Base-by-base conservation (phyloP, 2,888 invertebrate genomes). In the Coelopa pilipes region DNA sequence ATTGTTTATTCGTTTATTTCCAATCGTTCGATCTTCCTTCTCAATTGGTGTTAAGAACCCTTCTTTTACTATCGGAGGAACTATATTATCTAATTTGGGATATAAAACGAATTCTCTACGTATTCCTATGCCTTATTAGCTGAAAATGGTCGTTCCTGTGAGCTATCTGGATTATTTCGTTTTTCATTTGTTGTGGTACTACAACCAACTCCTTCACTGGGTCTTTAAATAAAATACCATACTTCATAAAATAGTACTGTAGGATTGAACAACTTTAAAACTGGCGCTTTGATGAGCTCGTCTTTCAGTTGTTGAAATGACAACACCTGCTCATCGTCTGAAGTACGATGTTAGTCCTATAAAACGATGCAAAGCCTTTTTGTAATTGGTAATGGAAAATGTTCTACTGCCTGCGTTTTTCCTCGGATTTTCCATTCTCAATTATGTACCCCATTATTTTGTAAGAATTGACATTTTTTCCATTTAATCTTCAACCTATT, bases 111-210 rank as follows among this genome's bases (percentile, higher is more conserved):
- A 50, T 77, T 77, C n/a, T 74, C 78, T 1, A 85, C 55, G 1
- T 73, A 24, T 17, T 83, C 80, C 46, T 76, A 77, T 0, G 76
- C 82, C 66, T 83, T 85, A 17, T 75, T 81, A 7, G 69, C 77
- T 0, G 76, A 77, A 77, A 85, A 86, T 87, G 86, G 34, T 85
- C 84, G n/a, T 77, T 76, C 63, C 82, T 82, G 76, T 87, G 87
- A 0, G 79, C 79, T 21, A 73, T 81, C 62, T 77, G 77, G 10
- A 88, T 86, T 3, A 87, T 79, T 71, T 86, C 81, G 12, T 67
- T 46, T 1, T 63, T 72, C 82, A 88, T 82, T 5, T 47, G 24
- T 45, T 77, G 81, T 0, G 87, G 86, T 24, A 86, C 80, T 0
- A 84, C 82, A 2, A 85, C 73, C 1, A 81, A 19, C 0, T 76